Evolutionary conservation across 2,113 vertebrate species (phyloP).

Genomic region (Phylloscopus whistleri): DNA sequence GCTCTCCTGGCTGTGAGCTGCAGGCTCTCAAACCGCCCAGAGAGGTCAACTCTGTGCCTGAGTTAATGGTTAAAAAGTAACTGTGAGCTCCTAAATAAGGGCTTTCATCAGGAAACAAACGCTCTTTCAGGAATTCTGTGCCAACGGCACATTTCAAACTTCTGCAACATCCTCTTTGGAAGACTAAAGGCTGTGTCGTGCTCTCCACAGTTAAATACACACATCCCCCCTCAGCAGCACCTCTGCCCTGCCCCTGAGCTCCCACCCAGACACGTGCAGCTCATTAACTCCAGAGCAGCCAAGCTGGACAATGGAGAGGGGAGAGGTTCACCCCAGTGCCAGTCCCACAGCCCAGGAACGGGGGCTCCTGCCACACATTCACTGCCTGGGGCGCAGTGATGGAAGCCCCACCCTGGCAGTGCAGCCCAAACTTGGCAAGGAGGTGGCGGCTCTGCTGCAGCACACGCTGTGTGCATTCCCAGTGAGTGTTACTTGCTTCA

Average conservation of each 20-base stretch:
- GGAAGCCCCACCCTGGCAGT: not conserved
- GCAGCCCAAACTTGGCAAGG: not conserved
- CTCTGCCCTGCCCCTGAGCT: not conserved
- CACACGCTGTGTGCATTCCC: not conserved
- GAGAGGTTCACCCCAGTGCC: not conserved
- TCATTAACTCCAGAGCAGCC: not conserved
- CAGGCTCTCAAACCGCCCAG: not conserved
- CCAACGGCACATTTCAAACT: not conserved
- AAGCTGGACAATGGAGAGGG: fast-evolving
- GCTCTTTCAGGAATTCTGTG: conserved; percentile 6
- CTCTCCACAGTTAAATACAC: not conserved
- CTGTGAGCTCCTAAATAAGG: not conserved
- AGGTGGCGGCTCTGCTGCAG: not conserved
- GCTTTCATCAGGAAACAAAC: conserved; percentile 42
- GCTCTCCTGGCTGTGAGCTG: not conserved
- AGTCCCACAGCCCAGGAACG: no score
- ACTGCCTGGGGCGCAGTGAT: fast-evolving
- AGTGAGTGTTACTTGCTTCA: not conserved
- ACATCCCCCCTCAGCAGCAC: not conserved
- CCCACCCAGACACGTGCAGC: not conserved
- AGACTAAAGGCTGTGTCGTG: not conserved
- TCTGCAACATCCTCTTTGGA: not conserved
- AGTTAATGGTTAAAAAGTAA: not conserved
- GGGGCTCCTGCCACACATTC: no score
- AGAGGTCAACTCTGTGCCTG: not conserved